These are phyloP conservation scores for Stichodactyla mertensii DNA, from an alignment of 64 coral and sea anemone genomes.

Conservation along the genomic window DNA sequence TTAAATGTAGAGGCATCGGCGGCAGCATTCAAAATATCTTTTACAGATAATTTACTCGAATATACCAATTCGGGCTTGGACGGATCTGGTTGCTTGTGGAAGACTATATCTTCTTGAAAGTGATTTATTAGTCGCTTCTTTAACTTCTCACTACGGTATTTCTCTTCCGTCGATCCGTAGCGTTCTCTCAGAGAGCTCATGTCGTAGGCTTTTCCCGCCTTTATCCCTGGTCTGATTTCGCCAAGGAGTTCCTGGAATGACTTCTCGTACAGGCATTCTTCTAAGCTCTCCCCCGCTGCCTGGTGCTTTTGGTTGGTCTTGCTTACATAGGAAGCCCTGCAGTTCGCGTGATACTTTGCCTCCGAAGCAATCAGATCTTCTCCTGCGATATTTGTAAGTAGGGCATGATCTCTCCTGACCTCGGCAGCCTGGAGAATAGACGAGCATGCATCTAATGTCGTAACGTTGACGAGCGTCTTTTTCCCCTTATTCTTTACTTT, in stretches of 20 bases:
- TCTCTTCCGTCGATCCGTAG: not conserved
- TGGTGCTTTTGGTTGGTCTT: not conserved
- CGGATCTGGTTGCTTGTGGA: no score
- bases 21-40: no score
- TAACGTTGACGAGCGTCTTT: not conserved
- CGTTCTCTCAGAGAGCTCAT: no score
- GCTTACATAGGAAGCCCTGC: not conserved
- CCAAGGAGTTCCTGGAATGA: no score
- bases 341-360: slow-evolving; percentile 39
- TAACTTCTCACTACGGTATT: not conserved
- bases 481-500: not conserved
- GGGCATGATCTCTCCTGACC: not conserved
- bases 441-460: not conserved
- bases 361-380: slow-evolving; percentile 40
- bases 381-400: not conserved
- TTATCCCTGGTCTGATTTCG: no score
- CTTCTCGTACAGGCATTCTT: no score
- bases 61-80: no score
- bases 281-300: no score
- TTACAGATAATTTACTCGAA: no score
- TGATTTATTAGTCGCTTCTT: slow-evolving; percentile 17
- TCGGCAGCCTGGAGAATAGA: not conserved
- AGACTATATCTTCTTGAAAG: not conserved
- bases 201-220: no score
- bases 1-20: not conserved